Percentiles rank a stretch among this genome's conserved stretches.
phyloP scores from a whole-genome alignment of 2,113 vertebrate species.

The Polyodon spathula region DNA sequence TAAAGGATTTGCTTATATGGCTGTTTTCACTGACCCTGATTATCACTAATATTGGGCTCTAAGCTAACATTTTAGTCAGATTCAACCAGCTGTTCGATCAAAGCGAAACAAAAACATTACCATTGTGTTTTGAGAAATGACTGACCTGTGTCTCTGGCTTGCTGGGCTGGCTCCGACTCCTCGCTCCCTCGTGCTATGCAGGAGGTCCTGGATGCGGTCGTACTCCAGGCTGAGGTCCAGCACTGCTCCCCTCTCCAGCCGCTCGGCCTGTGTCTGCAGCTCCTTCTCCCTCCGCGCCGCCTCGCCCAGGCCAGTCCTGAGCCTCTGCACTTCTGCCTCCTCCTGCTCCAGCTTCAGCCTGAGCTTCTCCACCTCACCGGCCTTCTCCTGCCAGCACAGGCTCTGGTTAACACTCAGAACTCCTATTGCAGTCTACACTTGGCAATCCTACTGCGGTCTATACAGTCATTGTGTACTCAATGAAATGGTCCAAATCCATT shows the following conservation, averaged over 20 bases:
- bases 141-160: conserved; percentile 35
- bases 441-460: no score
- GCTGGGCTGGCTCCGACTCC: conserved; percentile 16
- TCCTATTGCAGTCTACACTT: no score
- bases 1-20: no score
- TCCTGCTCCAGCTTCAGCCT: conserved; percentile 25
- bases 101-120: no score
- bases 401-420: no score
- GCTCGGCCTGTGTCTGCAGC: conserved; percentile 32
- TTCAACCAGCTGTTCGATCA: no score
- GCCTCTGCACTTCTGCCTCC: conserved; percentile 34
- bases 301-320: conserved; percentile 30
- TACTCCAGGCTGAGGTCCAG: conserved; percentile 32
- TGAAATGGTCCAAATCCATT: no score
- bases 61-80: no score
- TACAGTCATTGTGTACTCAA: no score
- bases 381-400: conserved; percentile 40
- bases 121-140: neutral
- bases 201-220: conserved; percentile 25
- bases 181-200: conserved; percentile 18
- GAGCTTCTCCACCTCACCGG: conserved; percentile 17
- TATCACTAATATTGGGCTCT: no score
- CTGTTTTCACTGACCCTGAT: no score
- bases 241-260: conserved; percentile 29
- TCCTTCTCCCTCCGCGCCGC: conserved; percentile 20